These are phyloP conservation scores for Orycteropus afer DNA, from an alignment of 2,113 vertebrate species.

Conservation along the genomic window DNA sequence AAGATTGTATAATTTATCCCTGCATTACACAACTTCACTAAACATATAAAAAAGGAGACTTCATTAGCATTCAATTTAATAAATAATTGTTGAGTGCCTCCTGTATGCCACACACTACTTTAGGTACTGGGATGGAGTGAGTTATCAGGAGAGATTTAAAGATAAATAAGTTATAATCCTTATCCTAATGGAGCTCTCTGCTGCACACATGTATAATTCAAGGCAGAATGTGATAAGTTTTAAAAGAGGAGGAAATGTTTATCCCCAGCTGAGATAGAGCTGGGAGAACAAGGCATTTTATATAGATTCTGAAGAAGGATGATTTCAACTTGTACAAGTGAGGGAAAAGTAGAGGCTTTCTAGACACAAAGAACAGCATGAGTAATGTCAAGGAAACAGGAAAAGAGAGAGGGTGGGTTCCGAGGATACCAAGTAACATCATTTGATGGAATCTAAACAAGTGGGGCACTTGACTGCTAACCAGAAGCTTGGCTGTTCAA, in stretches of 20 bases:
- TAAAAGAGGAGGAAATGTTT: neutral
- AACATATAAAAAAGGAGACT: neutral
- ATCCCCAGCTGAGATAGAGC: neutral
- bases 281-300: neutral
- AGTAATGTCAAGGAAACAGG: rapidly evolving
- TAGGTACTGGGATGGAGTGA: neutral
- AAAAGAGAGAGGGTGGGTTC: rapidly evolving
- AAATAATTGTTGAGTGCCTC: neutral
- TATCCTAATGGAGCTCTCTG: neutral
- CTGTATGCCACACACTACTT: neutral
- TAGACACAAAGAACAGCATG: neutral
- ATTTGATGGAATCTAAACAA: rapidly evolving
- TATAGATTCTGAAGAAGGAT: neutral
- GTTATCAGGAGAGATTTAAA: neutral
- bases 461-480: too few species aligned
- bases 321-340: neutral
- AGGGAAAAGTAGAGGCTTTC: neutral
- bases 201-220: slow-evolving; percentile 30
- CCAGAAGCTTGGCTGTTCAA: too few species aligned
- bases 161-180: slow-evolving; percentile 29
- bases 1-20: neutral
- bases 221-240: neutral
- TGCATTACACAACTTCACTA: neutral
- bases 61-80: neutral
- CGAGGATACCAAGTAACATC: neutral